These are phyloP conservation scores for Characodon lateralis DNA, from an alignment of 2,797 vertebrate genomes.

Conservation along the genomic window DNA sequence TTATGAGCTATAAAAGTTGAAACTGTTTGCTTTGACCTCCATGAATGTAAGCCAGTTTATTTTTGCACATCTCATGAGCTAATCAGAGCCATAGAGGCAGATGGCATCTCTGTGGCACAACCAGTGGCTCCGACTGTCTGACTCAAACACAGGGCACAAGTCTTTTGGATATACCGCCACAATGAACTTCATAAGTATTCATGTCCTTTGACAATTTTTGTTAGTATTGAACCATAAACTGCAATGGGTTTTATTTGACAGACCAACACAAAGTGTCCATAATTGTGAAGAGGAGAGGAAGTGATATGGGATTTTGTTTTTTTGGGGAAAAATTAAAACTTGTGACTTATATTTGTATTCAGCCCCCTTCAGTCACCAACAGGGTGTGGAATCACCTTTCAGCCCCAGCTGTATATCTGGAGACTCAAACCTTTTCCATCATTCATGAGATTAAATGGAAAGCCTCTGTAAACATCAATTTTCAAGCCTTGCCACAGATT, in stretches of 20 bases:
- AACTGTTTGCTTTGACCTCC: slow-evolving; percentile 45
- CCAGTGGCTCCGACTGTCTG: slow-evolving; percentile 27
- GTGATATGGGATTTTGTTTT: not conserved
- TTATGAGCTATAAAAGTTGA: slow-evolving; percentile 3
- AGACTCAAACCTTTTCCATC: not conserved
- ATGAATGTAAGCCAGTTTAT: slow-evolving; percentile 17
- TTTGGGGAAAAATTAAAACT: not conserved
- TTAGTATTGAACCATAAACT: not conserved
- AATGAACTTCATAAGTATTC: not conserved
- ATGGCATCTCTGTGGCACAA: slow-evolving; percentile 60
- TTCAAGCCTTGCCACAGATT: no score
- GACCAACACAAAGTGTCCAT: not conserved
- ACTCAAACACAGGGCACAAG: not conserved
- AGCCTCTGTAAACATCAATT: no score
- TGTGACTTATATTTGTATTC: no score
- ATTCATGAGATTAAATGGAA: not conserved
- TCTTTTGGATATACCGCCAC: not conserved
- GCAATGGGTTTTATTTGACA: not conserved
- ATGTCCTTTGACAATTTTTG: not conserved
- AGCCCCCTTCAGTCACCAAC: no score
- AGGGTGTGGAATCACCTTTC: not conserved
- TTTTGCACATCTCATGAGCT: slow-evolving; percentile 32
- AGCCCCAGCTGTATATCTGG: not conserved
- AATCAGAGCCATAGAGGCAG: slow-evolving; percentile 56
- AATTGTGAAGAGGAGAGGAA: not conserved